Evolutionary conservation across 1,140 invertebrate genomes (phyloP).

Genomic region (Cydia amplana): DNA sequence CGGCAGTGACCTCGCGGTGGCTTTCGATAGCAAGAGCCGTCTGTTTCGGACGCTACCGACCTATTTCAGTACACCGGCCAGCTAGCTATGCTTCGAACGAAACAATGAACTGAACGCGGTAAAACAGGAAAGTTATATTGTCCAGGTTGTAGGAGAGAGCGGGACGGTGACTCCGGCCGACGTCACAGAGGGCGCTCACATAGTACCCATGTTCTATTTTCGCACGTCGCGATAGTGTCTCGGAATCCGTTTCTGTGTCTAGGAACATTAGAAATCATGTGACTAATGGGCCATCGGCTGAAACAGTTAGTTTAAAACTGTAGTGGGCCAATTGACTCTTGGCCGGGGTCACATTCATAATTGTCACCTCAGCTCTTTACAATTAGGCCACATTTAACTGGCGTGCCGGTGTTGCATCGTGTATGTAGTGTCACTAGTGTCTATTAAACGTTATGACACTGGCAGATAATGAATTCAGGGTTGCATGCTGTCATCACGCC

Average conservation of each 20-base stretch:
- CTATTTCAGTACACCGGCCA: constrained; percentile 75
- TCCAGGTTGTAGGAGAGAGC: constrained; percentile 57
- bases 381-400: constrained; percentile 39
- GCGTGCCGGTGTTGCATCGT: constrained; percentile 39
- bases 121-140: constrained; percentile 65
- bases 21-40: constrained; percentile 71
- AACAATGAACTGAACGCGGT: constrained; percentile 73
- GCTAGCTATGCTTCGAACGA: constrained; percentile 67
- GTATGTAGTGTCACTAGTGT: constrained; percentile 34
- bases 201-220: constrained; percentile 76
- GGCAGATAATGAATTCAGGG: constrained; percentile 55
- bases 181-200: constrained; percentile 72
- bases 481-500: constrained; percentile 53
- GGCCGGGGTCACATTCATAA: constrained; percentile 28
- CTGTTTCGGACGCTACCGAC: constrained; percentile 73
- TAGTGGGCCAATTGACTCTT: constrained; percentile 32
- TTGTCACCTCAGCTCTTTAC: constrained; percentile 8
- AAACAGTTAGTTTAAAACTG: constrained; percentile 45
- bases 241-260: constrained; percentile 78
- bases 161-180: constrained; percentile 58
- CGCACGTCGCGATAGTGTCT: constrained; percentile 76
- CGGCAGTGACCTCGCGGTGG: constrained; percentile 73
- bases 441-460: constrained; percentile 48
- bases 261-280: constrained; percentile 75
- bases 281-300: constrained; percentile 68